These are phyloP conservation scores for Ichneumoninae sp. DNA, from an alignment of 2,888 invertebrate genomes.

Conservation along the genomic window DNA sequence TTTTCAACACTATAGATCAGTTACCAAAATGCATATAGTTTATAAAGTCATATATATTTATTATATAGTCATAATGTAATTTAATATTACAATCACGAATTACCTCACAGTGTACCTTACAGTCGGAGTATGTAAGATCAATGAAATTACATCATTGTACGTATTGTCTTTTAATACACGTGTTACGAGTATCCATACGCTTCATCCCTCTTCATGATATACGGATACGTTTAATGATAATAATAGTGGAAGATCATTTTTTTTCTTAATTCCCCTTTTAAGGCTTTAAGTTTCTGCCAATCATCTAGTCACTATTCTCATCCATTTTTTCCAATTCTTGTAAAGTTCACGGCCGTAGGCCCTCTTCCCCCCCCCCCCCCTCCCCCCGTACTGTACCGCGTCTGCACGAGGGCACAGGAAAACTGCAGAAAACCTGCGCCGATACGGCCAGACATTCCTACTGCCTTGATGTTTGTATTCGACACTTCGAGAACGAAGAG, in stretches of 20 bases:
- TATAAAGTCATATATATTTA: slow-evolving; percentile 11
- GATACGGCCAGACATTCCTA: no score
- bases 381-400: no score
- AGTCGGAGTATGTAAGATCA: not conserved
- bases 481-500: no score
- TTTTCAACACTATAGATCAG: slow-evolving; percentile 35
- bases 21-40: slow-evolving; percentile 23
- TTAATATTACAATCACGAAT: slow-evolving; percentile 16
- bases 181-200: not conserved
- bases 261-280: no score
- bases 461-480: no score
- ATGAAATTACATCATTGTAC: slow-evolving; percentile 11
- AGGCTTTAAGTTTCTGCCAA: no score
- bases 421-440: no score
- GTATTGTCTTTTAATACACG: not conserved
- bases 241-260: not conserved
- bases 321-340: no score
- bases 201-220: not conserved
- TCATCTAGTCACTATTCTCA: no score
- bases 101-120: slow-evolving; percentile 29
- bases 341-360: no score
- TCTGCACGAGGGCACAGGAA: no score
- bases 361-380: no score
- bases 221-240: not conserved
- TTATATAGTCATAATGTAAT: slow-evolving; percentile 2